A percentile compares a stretch with the other conserved stretches of the same genome.
Conservation (phyloP, 2,888 invertebrate genomes). For the Caenorhabditis wallacei region DNA sequence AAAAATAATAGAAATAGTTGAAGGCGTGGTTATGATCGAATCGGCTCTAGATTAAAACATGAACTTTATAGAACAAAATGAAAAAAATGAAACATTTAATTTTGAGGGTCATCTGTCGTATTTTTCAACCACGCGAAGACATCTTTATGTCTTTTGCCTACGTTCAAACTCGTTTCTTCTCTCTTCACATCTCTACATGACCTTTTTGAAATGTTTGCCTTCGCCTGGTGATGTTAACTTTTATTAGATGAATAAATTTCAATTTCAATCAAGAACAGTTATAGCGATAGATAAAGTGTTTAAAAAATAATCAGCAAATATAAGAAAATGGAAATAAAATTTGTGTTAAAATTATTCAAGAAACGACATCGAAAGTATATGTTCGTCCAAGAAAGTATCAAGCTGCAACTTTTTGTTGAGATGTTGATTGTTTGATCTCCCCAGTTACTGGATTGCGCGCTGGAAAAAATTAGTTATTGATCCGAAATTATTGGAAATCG, state of each 20-base stretch:
- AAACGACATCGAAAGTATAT: neutral
- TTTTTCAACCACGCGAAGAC: too few relatives aligned
- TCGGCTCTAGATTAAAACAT: too few relatives aligned
- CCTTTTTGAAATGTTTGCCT: conserved; percentile 7
- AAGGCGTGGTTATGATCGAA: too few relatives aligned
- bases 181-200: neutral
- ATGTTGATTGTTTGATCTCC: conserved; percentile 78
- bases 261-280: too few relatives aligned
- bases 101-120: conserved; percentile 20
- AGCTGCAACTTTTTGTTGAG: conserved; percentile 75
- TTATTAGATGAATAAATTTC: neutral
- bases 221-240: neutral
- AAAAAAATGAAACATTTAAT: too few relatives aligned
- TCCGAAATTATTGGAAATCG: too few relatives aligned
- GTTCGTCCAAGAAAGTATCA: conserved; percentile 49
- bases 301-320: too few relatives aligned
- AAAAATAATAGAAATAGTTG: too few relatives aligned
- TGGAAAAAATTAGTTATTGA: conserved; percentile 62
- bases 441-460: conserved; percentile 83
- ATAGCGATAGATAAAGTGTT: neutral
- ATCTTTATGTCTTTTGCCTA: conserved; percentile 15
- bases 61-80: too few relatives aligned
- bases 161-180: conserved; percentile 16
- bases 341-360: neutral
- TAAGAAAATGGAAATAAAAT: too few relatives aligned